Evolutionary conservation across 2,797 vertebrate genomes (phyloP).

Genomic region (Scolopax rusticola): DNA sequence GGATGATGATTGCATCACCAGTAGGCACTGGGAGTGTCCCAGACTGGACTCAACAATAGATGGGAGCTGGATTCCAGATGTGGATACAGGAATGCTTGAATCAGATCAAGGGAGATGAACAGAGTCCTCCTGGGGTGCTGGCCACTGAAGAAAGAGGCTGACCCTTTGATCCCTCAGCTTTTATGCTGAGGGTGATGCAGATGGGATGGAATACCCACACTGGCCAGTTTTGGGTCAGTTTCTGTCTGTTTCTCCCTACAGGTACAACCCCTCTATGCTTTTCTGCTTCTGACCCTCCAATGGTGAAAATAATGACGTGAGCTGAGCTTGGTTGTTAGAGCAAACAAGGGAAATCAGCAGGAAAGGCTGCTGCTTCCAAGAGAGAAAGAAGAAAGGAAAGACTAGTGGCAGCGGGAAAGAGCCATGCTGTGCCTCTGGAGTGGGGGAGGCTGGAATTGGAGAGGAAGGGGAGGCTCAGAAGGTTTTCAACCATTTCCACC

Average conservation of each 20-base stretch:
- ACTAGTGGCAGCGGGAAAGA: not conserved
- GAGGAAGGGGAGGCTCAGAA: not conserved
- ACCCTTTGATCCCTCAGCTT: not conserved
- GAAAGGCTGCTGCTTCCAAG: not conserved
- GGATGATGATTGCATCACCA: not conserved
- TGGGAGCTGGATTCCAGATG: not conserved
- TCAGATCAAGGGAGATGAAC: not conserved
- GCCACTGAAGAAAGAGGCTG: not conserved
- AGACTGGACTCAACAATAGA: not conserved
- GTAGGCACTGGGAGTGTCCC: not conserved
- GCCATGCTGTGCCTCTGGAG: not conserved
- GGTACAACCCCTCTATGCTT: not conserved
- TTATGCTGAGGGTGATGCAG: not conserved
- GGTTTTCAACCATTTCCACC: not conserved
- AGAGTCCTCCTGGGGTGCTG: not conserved
- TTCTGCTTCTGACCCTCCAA: not conserved
- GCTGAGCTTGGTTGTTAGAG: not conserved
- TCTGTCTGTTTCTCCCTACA: not conserved
- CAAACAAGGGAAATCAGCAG: not conserved
- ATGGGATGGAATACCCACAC: not conserved
- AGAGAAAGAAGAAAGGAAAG: not conserved
- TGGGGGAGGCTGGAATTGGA: accelerated
- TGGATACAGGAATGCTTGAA: not conserved
- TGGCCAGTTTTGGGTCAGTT: not conserved
- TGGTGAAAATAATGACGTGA: not conserved